These are phyloP conservation scores for Zelleria hepariella DNA, from an alignment of 2,888 invertebrate genomes.

Conservation along the genomic window DNA sequence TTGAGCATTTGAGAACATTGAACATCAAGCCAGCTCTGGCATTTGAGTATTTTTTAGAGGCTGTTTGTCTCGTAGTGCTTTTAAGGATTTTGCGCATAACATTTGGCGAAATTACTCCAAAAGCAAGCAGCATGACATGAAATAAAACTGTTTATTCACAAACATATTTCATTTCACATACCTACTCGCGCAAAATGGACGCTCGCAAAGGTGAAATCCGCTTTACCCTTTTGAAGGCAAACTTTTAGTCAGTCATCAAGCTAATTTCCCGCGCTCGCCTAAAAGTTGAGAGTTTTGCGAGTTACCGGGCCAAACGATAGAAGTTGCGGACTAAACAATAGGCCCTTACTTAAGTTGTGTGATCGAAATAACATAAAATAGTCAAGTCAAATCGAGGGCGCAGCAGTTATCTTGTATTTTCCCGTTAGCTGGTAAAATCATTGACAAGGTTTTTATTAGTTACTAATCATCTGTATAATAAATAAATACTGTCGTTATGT, in stretches of 20 bases:
- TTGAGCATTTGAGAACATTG: too few species aligned
- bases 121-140: too few species aligned
- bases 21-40: too few species aligned
- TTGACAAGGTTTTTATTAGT: too few species aligned
- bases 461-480: too few species aligned
- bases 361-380: not conserved
- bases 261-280: not conserved
- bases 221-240: not conserved
- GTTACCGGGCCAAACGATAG: not conserved
- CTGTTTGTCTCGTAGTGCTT: too few species aligned
- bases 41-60: too few species aligned
- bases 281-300: not conserved
- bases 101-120: too few species aligned
- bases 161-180: not conserved
- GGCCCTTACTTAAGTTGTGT: not conserved
- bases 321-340: not conserved
- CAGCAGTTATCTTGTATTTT: not conserved
- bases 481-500: too few species aligned
- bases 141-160: too few species aligned
- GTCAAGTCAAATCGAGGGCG: not conserved
- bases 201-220: not conserved
- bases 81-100: too few species aligned
- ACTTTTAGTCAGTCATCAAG: not conserved
- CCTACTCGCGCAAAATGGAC: not conserved
- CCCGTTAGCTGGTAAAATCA: too few species aligned